Conservation (phyloP, 1,140 invertebrate species). For the Aphelenchoides avenae region DNA sequence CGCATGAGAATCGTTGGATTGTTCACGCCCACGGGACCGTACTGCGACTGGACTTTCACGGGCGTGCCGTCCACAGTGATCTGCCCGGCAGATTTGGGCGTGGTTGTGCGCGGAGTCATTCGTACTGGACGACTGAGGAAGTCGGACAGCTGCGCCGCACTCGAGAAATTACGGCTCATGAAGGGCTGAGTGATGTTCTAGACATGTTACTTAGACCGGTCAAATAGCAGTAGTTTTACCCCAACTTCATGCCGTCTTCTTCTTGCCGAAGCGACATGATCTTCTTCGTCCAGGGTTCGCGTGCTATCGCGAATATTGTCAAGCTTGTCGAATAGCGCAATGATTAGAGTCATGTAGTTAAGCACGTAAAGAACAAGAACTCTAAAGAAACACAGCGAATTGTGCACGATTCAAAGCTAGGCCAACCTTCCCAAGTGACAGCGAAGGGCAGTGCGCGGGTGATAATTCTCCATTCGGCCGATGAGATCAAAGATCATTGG, state of each 20-base stretch:
- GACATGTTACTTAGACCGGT: neutral
- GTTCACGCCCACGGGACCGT: slow-evolving; percentile 56
- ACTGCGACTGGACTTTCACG: slow-evolving; percentile 34
- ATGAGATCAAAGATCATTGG: slow-evolving; percentile 85
- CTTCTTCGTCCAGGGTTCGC: slow-evolving; percentile 22
- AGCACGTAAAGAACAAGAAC: slow-evolving; percentile 92
- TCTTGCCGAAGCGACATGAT: neutral
- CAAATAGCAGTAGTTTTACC: neutral
- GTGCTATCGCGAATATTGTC: slow-evolving; percentile 56
- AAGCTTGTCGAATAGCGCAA: slow-evolving; percentile 77
- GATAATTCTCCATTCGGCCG: slow-evolving; percentile 81
- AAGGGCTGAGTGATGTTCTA: neutral
- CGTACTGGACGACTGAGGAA: too few relatives aligned
- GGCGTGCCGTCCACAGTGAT: slow-evolving; percentile 20
- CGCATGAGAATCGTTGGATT: slow-evolving; percentile 48
- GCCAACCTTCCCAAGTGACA: slow-evolving; percentile 77
- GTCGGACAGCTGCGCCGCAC: neutral
- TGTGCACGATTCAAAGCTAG: too few relatives aligned
- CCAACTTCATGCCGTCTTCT: neutral
- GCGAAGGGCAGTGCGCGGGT: slow-evolving; percentile 81
- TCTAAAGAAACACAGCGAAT: slow-evolving; percentile 63
- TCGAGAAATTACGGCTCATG: slow-evolving; percentile 22
- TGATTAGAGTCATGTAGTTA: slow-evolving; percentile 87
- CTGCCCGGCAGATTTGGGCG: neutral
- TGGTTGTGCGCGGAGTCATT: too few relatives aligned